phyloP scores from a whole-genome alignment of 1,140 invertebrate species.

The Drosophila novamexicana region DNA sequence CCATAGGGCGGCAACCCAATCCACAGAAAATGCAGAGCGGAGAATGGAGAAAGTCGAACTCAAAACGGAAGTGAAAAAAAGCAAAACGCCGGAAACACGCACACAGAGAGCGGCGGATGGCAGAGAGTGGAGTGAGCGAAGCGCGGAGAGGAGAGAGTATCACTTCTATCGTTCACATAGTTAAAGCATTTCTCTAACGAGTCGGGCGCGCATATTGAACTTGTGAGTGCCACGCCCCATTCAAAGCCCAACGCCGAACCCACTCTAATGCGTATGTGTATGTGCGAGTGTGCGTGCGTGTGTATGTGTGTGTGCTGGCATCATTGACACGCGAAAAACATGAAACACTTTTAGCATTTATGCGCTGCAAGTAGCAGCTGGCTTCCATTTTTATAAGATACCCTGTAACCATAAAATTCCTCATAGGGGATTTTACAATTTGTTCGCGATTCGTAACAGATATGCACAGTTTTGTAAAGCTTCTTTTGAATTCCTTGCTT shows the following conservation, averaged over 20 bases:
- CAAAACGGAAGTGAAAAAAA: constrained; percentile 49
- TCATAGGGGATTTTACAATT: background rate
- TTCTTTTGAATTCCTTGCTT: no score
- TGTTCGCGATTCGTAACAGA: no score
- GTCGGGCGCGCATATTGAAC: constrained; percentile 42
- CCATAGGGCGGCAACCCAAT: constrained; percentile 18
- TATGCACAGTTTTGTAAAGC: no score
- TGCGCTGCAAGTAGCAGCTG: constrained; percentile 32
- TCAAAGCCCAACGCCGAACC: background rate
- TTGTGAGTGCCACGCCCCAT: constrained; percentile 17
- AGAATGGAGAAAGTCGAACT: background rate
- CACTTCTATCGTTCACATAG: constrained; percentile 39
- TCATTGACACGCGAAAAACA: constrained; percentile 52
- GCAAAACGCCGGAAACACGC: constrained; percentile 55
- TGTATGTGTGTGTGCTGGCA: constrained; percentile 16
- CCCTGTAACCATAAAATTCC: background rate
- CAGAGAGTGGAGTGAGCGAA: background rate
- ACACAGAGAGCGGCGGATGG: constrained; percentile 13
- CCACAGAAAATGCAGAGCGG: background rate
- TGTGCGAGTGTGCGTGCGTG: constrained; percentile 15
- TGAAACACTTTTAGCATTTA: constrained; percentile 56
- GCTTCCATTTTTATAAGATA: constrained; percentile 30
- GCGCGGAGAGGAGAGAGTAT: constrained; percentile 10
- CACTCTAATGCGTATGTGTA: constrained; percentile 18
- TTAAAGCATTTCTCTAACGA: constrained; percentile 77